A percentile compares a stretch with the other conserved stretches of the same genome.
Evolutionary conservation across 1,140 invertebrate genomes (phyloP).

Genomic region (Magallana ariakensis): DNA sequence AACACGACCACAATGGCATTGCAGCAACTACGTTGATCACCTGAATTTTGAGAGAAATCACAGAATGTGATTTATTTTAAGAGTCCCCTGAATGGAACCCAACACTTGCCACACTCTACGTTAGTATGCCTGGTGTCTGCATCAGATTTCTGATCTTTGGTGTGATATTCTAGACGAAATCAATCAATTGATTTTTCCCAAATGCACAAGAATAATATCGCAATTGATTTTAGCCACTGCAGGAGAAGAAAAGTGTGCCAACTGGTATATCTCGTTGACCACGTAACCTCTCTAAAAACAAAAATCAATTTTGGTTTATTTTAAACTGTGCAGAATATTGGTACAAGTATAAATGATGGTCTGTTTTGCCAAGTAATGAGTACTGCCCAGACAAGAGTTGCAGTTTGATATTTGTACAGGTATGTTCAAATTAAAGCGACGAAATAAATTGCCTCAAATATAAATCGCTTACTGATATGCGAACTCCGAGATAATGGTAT

Average conservation of each 20-base stretch:
- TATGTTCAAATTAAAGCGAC: neutral
- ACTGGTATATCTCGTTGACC: neutral
- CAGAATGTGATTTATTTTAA: too few relatives aligned
- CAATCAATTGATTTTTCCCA: conserved; percentile 9
- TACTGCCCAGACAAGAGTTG: neutral
- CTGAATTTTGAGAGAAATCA: too few relatives aligned
- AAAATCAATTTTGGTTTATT: neutral
- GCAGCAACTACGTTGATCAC: too few relatives aligned
- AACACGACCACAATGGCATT: too few relatives aligned
- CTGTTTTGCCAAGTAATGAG: neutral
- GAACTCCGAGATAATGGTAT: neutral
- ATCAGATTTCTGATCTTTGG: neutral
- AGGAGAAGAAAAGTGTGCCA: neutral
- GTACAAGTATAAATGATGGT: too few relatives aligned
- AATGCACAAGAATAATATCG: conserved; percentile 16
- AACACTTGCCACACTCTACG: neutral
- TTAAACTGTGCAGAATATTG: too few relatives aligned
- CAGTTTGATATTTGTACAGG: neutral
- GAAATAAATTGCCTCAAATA: neutral
- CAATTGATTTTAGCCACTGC: conserved; percentile 14
- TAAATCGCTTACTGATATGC: conserved; percentile 1
- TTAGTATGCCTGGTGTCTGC: neutral
- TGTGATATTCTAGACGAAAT: conserved; percentile 9
- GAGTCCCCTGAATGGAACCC: too few relatives aligned
- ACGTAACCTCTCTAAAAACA: neutral